phyloP scores from a whole-genome alignment of 2,888 invertebrate species.

The Drosophila mimetica region DNA sequence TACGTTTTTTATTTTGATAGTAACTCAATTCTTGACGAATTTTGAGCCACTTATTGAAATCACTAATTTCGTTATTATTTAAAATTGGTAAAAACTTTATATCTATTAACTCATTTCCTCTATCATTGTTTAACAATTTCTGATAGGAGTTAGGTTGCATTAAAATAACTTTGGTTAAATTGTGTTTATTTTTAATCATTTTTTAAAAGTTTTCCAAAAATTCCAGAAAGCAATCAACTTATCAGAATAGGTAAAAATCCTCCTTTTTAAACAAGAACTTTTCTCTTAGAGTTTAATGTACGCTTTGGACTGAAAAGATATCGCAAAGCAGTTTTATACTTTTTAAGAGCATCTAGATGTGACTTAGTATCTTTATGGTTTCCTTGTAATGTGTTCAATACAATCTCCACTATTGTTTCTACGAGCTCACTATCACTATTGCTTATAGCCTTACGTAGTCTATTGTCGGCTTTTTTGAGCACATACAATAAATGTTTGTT shows the following conservation, averaged over 20 bases:
- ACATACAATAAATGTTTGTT: neutral
- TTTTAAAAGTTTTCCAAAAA: neutral
- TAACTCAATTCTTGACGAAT: too few relatives aligned
- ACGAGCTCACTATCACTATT: neutral
- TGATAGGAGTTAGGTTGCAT: neutral
- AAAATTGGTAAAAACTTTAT: neutral
- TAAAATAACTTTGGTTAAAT: slow-evolving; percentile 4
- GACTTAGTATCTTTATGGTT: too few relatives aligned
- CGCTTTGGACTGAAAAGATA: neutral
- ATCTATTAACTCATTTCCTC: neutral
- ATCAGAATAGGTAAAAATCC: too few relatives aligned
- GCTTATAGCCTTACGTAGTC: neutral
- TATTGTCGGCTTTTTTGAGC: neutral
- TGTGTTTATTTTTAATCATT: neutral
- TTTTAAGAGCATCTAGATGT: neutral
- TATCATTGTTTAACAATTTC: neutral
- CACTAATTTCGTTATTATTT: neutral
- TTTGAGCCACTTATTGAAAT: too few relatives aligned
- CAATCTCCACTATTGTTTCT: neutral
- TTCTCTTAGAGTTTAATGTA: neutral
- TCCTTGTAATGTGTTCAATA: too few relatives aligned
- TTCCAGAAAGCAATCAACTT: neutral
- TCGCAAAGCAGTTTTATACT: neutral
- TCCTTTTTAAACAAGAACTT: neutral
- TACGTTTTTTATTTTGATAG: too few relatives aligned